Evolutionary conservation across 2,888 invertebrate genomes (phyloP), one percentile per base, ranked within the genome.

Genomic region (Lymantria monacha): DNA sequence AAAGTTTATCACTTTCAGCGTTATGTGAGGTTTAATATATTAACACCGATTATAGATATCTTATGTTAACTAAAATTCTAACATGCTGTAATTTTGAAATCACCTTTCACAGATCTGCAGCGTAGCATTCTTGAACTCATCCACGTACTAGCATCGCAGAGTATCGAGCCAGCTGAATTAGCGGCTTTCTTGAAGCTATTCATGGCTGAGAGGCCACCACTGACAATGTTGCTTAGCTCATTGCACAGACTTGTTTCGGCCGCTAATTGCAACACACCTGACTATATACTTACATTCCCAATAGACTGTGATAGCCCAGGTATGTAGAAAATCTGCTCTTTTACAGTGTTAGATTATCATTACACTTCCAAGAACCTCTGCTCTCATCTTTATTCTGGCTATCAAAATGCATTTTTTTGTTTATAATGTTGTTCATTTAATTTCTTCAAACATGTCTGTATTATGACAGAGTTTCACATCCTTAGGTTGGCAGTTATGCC

Each of bases 61-160:
- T 3, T 22, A 22, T 22, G 22, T 22, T 22, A 22, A 5, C 22
- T 3, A n/a, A n/a, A n/a, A n/a, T n/a, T n/a, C n/a, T 22, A 5
- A 3, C 5, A 22, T 22, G 22, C 5, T 22, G 22, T 22, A 22
- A 65, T 66, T 33, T 63, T 59, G 0, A 33, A 8, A 7, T 7
- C 10, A 33, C 33, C 33, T 33, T 33, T 33, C 33, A 0, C 47
- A 94, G 95, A 95, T 53, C 80, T 95, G 12, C 95, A 95, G 62
- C 91, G 92, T 63, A 93, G 94, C 44, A 89, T 94, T 47, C 77
- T 95, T 41, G 94, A 95, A 74, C 87, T 95, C 45, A 90, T 95
- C 48, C 76, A 80, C 60, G 81, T 92, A 49, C 72, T 94, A 60
- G 93, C 92, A 0, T 85, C 87, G 9, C 91, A 92, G 61, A 88